A percentile compares a stretch with the other conserved stretches of the same genome.
Evolutionary conservation across 2,888 invertebrate species (phyloP).

Genomic region (Drosophila lutescens): DNA sequence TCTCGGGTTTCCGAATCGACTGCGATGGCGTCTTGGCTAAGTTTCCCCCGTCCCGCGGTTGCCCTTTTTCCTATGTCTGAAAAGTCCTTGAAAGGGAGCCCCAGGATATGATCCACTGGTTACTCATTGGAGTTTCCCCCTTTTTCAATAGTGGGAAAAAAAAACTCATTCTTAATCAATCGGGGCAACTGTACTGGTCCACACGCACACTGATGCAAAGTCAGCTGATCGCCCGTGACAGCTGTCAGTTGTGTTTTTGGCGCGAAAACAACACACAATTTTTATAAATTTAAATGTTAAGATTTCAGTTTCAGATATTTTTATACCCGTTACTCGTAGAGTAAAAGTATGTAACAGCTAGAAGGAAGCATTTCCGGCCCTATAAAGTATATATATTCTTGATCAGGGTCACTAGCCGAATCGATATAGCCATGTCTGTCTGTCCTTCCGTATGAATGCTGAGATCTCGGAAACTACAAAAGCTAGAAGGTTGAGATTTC

Average conservation of each 20-base stretch:
- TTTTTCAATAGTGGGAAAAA: neutral
- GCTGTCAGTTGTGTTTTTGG: constrained; percentile 4
- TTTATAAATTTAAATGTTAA: too few relatives aligned
- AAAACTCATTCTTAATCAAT: constrained; percentile 6
- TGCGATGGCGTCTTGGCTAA: constrained; percentile 73
- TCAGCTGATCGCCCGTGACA: constrained; percentile 9
- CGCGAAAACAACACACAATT: neutral
- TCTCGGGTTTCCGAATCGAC: constrained; percentile 77
- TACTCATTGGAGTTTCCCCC: neutral
- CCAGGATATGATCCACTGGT: too few relatives aligned
- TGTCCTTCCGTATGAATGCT: too few relatives aligned
- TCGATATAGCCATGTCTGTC: too few relatives aligned
- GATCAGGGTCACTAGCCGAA: too few relatives aligned
- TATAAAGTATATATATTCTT: too few relatives aligned
- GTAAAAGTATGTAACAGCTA: too few relatives aligned
- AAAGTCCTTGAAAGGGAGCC: neutral
- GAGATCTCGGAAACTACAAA: too few relatives aligned
- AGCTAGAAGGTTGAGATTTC: too few relatives aligned
- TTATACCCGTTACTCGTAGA: too few relatives aligned
- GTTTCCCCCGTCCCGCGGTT: neutral
- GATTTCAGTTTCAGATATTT: too few relatives aligned
- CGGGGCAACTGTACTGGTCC: constrained; percentile 29
- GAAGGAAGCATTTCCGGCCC: too few relatives aligned
- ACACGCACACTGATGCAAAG: constrained; percentile 5
- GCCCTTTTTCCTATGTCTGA: neutral